Evolutionary conservation across 2,113 vertebrate genomes (phyloP), one percentile per base, ranked within the genome.

Genomic region (Zeus faber): DNA sequence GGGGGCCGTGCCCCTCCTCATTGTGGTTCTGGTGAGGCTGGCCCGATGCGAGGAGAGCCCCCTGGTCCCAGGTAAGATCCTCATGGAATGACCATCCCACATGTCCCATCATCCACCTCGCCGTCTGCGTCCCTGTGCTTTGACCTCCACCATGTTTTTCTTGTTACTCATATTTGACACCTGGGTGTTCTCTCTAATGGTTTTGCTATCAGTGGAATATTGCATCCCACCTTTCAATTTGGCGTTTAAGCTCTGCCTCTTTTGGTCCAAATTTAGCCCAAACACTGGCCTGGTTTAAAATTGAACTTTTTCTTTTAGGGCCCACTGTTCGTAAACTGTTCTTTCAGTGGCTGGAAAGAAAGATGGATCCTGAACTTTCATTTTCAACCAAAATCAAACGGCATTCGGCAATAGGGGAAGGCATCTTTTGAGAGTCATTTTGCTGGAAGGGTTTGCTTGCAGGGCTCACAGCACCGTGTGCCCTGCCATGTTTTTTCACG

Each of bases 31-130:
- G 58, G 80, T 95, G 70, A 82, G 80, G 66, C 74, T 91, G 61
- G 87, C 83, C 24, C 76, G 51, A 14, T 72, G 80, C 27, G 91
- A 92, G 62, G 85, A 90, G 46, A 82, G 86, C 24, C 90, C 92
- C 62, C 75, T 90, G 52, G 88, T 92, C 74, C 90, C 92, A 95
- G 96, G 96, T 98, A 93, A 80, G 90, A 71, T 1, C 43, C 6
- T 13, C 1, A 40, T 17, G 13, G 20, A 59, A 14, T 5, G n/a
- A 10, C 46, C 50, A 52, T 62, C 45, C 62, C 48, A 9, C 25
- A 17, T 49, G 13, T 31, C 65, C 61, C 4, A 37, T n/a, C 13
- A 4, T 1, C 27, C 27, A 14, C 33, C 4, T 37, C 2, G 33
- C 13, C 11, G 3, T 29, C 27, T 9, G 3, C 46, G 25, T 26